Conservation (phyloP, 1,140 invertebrate genomes). For the Heliconius eleuchia region DNA sequence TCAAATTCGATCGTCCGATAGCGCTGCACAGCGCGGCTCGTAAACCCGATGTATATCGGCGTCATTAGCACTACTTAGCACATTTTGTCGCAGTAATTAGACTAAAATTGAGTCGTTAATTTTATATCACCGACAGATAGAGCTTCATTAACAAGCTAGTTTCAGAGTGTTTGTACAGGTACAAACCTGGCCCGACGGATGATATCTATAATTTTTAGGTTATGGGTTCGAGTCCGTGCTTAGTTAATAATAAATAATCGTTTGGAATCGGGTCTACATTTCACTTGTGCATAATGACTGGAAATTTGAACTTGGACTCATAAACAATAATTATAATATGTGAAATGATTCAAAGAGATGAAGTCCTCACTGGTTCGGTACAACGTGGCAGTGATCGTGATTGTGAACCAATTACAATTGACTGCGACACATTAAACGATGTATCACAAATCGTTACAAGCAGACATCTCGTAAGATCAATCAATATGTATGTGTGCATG, state of each 20-base stretch:
- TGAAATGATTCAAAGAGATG: background rate
- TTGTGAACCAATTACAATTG: background rate
- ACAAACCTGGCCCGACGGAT: background rate
- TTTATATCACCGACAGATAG: background rate
- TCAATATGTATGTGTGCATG: too few relatives aligned
- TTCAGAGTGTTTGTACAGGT: background rate
- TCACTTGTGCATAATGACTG: too few relatives aligned
- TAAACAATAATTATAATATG: too few relatives aligned
- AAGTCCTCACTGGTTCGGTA: background rate
- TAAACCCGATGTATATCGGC: background rate
- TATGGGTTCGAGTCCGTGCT: background rate
- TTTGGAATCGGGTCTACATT: too few relatives aligned
- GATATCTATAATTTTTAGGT: background rate
- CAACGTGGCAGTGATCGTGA: background rate
- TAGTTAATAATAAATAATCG: too few relatives aligned
- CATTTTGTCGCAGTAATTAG: conserved; percentile 11
- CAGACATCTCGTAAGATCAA: too few relatives aligned
- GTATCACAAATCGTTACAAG: background rate
- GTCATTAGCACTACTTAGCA: conserved; percentile 7
- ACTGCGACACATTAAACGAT: background rate
- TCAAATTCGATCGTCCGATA: background rate
- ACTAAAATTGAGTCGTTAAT: background rate
- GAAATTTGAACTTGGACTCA: too few relatives aligned
- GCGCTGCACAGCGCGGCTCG: background rate
- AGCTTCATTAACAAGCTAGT: background rate